Evolutionary conservation across 2,888 invertebrate genomes (phyloP), one percentile per base, ranked within the genome.

Genomic region (Polia nebulosa): DNA sequence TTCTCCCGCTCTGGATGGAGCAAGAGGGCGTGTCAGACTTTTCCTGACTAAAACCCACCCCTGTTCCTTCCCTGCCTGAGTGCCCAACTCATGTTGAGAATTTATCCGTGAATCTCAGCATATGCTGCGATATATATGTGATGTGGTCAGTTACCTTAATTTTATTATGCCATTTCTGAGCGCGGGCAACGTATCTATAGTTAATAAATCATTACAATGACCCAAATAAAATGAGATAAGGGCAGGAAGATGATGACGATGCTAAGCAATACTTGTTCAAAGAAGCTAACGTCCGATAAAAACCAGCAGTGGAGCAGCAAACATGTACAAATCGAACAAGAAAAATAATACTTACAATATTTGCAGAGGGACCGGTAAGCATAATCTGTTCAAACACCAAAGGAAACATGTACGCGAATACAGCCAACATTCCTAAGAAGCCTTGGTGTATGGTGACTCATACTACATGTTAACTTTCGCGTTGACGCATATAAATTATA

Each of bases 401-500:
- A 62, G 52, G 22, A 39, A 13, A 36, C 13, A 36, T 20, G n/a
- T 11, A 25, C 44, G 39, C 27, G 25, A 51, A 41, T 27, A 41
- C 57, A 45, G 27, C 44, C 44, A 72, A 45, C 64, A 72, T 72
- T 72, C 78, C n/a, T 22, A 15, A 47, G 72, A 72, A 66, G 8
- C 51, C 58, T 61, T 45, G 3, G 9, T 17, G 29, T 17, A 20
- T 13, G 3, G 39, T 73, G 76, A 80, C 62, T 81, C 83, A 81
- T 44, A 49, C 32, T 25, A 32, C 7, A 15, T 49, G 27, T 9
- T 13, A 44, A 71, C 81, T 76, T 73, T 78, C 64, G 49, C n/a
- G 58, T 47, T 81, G 85, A 80, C 70, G 77, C 75, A 84, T 59
- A 65, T 25, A 57, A 44, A 77, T 60, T 52, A 47, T 52, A n/a